Percentiles rank a stretch among this genome's conserved stretches.
Conservation (phyloP, 2,888 invertebrate species). For the Scaptomyza tumidula region DNA sequence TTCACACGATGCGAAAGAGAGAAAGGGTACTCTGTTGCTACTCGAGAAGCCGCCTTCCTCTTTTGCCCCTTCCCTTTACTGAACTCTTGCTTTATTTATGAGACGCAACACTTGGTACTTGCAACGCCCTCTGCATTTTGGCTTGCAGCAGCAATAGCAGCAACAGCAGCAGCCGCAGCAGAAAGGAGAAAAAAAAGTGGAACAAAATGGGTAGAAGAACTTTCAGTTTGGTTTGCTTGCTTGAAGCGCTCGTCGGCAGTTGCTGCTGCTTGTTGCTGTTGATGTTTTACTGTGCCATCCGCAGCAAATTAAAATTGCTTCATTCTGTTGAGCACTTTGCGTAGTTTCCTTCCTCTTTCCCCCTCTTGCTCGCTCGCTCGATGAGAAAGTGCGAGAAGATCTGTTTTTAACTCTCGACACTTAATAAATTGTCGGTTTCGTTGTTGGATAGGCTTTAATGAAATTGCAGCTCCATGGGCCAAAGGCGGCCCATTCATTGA, state of each 20-base stretch:
- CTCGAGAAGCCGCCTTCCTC: neutral
- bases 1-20: constrained; percentile 40
- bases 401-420: constrained; percentile 68
- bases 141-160: constrained; percentile 3
- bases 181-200: neutral
- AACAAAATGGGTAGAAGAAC: constrained; percentile 27
- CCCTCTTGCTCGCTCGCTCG: neutral
- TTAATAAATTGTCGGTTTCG: constrained; percentile 69
- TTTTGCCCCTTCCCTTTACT: neutral
- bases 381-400: constrained; percentile 21
- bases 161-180: neutral
- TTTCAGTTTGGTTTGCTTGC: constrained; percentile 41
- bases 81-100: constrained; percentile 60
- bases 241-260: constrained; percentile 8
- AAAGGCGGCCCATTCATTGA: constrained; percentile 25
- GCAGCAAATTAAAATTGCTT: constrained; percentile 75
- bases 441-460: constrained; percentile 58
- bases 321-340: constrained; percentile 59
- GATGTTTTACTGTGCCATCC: constrained; percentile 69
- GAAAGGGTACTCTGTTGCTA: neutral
- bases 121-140: constrained; percentile 69
- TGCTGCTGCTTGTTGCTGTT: constrained; percentile 61
- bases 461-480: constrained; percentile 48
- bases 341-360: neutral
- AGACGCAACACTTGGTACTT: constrained; percentile 68